Conservation (phyloP, 2,888 invertebrate species). For the Dynastes maya region DNA sequence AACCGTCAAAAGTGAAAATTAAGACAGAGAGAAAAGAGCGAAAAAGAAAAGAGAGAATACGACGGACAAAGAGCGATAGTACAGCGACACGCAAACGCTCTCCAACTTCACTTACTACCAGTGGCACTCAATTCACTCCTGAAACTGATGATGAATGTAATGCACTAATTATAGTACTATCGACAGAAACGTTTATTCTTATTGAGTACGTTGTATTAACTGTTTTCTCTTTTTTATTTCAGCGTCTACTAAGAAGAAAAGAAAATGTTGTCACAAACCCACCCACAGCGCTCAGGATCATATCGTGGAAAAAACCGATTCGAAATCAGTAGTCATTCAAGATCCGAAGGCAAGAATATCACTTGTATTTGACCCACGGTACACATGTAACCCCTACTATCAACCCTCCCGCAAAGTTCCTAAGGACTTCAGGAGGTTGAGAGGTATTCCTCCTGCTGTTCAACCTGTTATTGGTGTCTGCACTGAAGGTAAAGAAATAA, state of each 20-base stretch:
- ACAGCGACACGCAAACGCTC: constrained; percentile 14
- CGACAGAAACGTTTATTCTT: no score
- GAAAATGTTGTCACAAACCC: neutral
- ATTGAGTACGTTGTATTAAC: neutral
- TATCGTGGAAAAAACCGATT: neutral
- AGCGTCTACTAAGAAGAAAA: neutral
- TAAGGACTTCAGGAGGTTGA: constrained; percentile 38
- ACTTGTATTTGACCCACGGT: constrained; percentile 25
- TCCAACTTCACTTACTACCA: neutral
- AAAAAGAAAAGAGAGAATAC: neutral
- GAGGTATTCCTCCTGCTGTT: constrained; percentile 45
- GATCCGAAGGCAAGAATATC: constrained; percentile 34
- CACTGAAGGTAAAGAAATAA: constrained; percentile 35
- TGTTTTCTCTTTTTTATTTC: neutral
- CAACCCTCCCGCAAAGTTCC: neutral
- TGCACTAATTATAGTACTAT: neutral
- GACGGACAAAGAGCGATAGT: constrained; percentile 15
- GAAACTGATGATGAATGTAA: neutral
- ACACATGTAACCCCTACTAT: constrained; percentile 40
- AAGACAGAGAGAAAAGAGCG: constrained; percentile 15
- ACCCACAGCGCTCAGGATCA: neutral
- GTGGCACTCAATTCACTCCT: neutral
- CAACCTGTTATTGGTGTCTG: constrained; percentile 52
- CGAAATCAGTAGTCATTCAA: constrained; percentile 45
- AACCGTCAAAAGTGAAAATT: constrained; percentile 14